Base-by-base conservation (phyloP, 1,140 invertebrate genomes). In the Dreissena polymorpha region DNA sequence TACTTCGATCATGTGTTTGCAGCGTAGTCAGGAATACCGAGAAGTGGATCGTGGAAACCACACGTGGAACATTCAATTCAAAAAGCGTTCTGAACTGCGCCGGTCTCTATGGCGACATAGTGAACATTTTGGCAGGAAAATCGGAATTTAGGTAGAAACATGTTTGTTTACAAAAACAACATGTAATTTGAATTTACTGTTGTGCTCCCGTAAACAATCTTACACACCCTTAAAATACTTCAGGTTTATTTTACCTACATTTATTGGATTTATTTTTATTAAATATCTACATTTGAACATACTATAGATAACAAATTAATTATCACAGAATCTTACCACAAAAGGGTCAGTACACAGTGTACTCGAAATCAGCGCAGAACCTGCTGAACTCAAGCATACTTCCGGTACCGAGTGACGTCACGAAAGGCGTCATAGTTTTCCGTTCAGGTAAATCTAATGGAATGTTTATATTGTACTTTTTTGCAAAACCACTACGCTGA, bases 351-450 rank as follows among this genome's bases (percentile, higher is more conserved):
- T 91, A 88, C 70, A 60, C 82, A 39, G 79, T 91, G 23, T 90
- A 88, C 73, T 68, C 70, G 12, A 55, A 79, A 29, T 70, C 64
- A 27, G 75, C 86, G 3, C 63, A 77, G 23, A 21, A 29, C n/a
- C 25, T 89, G 0, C 77, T 91, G 10, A 88, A 88, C 39, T 88
- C 87, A 2, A 91, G 85, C 75, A 89, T 91, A 25, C 60, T 91
- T 10, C 90, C 90, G 13, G 84, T 91, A 23, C 90, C 90, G 13
- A 86, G 86, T 16, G 84, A 86, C 27, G 86, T 79, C 25, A 85
- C 82, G 8, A 91, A 91, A 82, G 90, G 90, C 14, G 74, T 90
- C 49, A 89, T 89, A 63, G 77, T 90, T 0, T 90, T 90, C 80
- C 89, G 84, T 77, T 86, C 88, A 76, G 87, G 90, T 90, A 82